Evolutionary conservation across 2,888 invertebrate genomes (phyloP), one percentile per base, ranked within the genome.

Genomic region (Drosophila anomalata): DNA sequence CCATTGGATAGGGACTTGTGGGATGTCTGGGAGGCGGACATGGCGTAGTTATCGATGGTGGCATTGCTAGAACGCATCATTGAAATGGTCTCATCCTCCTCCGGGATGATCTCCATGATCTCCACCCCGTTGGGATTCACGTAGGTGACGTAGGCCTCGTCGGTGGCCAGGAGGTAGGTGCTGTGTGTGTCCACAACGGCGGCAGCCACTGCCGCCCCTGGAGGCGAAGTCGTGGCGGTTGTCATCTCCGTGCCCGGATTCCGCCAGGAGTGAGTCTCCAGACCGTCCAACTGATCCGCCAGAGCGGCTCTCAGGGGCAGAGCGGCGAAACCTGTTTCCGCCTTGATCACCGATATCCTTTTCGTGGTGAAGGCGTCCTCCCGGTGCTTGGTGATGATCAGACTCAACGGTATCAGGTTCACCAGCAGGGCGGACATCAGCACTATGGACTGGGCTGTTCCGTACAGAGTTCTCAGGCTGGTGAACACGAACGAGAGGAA

Each of bases 31-130:
- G 90, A 87, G 11, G 50, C 53, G 24, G 71, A 54, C 22, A 80
- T 73, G 52, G 85, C 88, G 55, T 90, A 89, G 54, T 90, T 90
- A 48, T 90, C 89, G 14, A 91, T 91, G 3, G 91, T 91, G 2
- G 87, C 89, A 17, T 89, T 87, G 60, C 92, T 92, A 8, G 91
- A 90, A 12, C 91, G 90, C 80, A 91, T 86, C 12, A 90, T 76
- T 7, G 92, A 91, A 22, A 89, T 65, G 12, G 85, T 91, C 70
- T 91, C 92, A 68, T 91, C 91, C 74, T 91, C 91, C 63, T 91
- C 91, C 33, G 92, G 91, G 67, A 91, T 91, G 17, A 91, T 91
- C 74, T 91, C 91, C 91, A 91, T 91, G 22, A 91, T 91, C 70
- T 91, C 91, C 8, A 91, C 91, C 0, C 91, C 91, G 75, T 91